These are phyloP conservation scores for Heterochromis multidens DNA, from an alignment of 2,113 vertebrate species.

Conservation along the genomic window DNA sequence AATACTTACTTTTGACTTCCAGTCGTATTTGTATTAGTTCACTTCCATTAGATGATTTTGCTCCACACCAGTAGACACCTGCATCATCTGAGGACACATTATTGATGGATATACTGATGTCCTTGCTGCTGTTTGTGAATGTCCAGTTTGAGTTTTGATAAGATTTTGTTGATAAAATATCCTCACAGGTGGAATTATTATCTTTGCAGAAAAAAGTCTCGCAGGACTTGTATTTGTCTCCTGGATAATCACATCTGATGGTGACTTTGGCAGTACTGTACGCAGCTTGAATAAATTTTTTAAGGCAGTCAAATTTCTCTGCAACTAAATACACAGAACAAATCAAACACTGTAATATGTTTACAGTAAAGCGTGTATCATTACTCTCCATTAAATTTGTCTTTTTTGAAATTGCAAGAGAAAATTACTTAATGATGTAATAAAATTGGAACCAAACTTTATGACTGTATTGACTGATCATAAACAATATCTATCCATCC, in stretches of 20 bases:
- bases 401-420: neutral
- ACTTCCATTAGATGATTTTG: accelerated
- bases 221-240: accelerated
- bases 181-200: neutral
- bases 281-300: neutral
- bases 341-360: neutral
- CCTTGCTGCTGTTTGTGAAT: neutral
- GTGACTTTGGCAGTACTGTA: neutral
- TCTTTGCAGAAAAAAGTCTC: slow-evolving; percentile 10
- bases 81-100: neutral
- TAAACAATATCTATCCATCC: neutral
- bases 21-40: neutral
- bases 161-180: neutral
- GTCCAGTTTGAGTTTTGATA: neutral
- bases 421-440: too few relatives aligned
- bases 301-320: neutral
- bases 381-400: neutral
- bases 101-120: neutral
- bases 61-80: slow-evolving; percentile 24
- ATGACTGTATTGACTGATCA: neutral
- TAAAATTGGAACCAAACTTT: neutral
- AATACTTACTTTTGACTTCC: neutral
- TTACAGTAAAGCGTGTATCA: neutral
- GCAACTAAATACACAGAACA: neutral
- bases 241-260: neutral